Base-by-base conservation (phyloP, 1,140 invertebrate genomes). In the Cyclina sinensis region DNA sequence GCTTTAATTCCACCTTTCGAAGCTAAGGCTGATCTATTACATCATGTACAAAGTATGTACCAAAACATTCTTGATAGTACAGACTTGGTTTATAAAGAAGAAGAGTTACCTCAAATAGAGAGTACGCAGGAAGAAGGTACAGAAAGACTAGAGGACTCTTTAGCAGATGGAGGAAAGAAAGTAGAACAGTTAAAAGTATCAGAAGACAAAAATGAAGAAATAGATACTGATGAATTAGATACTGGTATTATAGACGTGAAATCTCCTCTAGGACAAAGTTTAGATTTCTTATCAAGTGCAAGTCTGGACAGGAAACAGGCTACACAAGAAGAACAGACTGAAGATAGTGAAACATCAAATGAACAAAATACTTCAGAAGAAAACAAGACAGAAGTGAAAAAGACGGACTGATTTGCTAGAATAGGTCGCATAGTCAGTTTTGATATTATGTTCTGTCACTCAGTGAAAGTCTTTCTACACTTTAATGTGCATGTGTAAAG, bases 1-100 rank as follows among this genome's bases (percentile, higher is more conserved):
- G 82, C 82, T 18, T 18, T 84, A 21, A 32, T 84, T 54, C 82
- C 82, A 11, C 82, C 82, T 21, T 65, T 74, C 32, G 16, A 27
- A 35, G 7, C 3, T 1, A 48, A 51, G 1, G 32, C 2, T 21
- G 27, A 54, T 54, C 24, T 78, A 57, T 32, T 32, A 32, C 14
- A 54, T 14, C 54, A 78, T 78, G 48, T 78, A 12, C 1, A 32
- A 51, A 37, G 27, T 35, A 35, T 51, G 12, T 78, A 78, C 32
- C 16, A 54, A 51, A 43, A 78, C 16, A 78, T 54, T 32, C 43
- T 78, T 32, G 74, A 78, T 18, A 35, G 43, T 21, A 78, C 74
- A 18, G 46, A 48, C 27, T 5, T 78, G n/a, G 16, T 48, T 7
- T 51, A 51, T 16, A 11, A 48, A 14, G 74, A 78, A 2, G 24